A percentile compares a stretch with the other conserved stretches of the same genome.
phyloP scores from a whole-genome alignment of 2,888 invertebrate species.

The Frankliniella intonsa region DNA sequence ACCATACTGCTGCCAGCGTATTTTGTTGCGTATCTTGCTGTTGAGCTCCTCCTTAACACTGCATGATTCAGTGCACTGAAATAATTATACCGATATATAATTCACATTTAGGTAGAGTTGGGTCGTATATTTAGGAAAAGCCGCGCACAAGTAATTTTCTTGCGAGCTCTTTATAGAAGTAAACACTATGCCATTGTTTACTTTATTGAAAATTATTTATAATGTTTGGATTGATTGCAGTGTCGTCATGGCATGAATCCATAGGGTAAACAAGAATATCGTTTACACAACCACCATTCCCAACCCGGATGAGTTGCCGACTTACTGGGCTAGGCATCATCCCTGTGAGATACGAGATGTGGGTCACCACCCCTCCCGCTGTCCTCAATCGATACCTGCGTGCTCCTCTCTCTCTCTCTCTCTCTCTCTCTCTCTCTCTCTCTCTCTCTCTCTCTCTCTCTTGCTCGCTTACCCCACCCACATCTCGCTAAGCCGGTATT shows the following conservation, averaged over 20 bases:
- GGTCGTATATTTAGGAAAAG: background rate
- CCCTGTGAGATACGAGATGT: conserved; percentile 14
- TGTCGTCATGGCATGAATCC: background rate
- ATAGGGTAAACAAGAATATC: conserved; percentile 11
- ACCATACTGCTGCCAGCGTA: background rate
- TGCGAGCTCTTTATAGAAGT: background rate
- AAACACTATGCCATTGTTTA: background rate
- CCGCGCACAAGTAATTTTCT: background rate
- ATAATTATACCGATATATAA: background rate
- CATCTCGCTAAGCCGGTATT: no score
- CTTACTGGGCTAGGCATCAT: background rate
- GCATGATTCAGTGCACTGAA: conserved; percentile 6
- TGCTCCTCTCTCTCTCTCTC: conserved; percentile 11
- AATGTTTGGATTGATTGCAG: conserved; percentile 20
- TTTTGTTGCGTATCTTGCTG: background rate
- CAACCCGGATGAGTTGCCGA: background rate
- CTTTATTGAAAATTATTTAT: background rate
- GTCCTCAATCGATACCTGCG: conserved; percentile 24
- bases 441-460: background rate
- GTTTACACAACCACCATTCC: conserved; percentile 3
- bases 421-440: background rate
- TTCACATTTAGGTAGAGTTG: conserved; percentile 9
- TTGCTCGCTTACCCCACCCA: background rate
- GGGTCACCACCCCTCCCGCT: conserved; percentile 22
- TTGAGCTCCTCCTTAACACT: conserved; percentile 23